Evolutionary conservation across 2,888 invertebrate genomes (phyloP).

Genomic region (Limnephilus marmoratus): DNA sequence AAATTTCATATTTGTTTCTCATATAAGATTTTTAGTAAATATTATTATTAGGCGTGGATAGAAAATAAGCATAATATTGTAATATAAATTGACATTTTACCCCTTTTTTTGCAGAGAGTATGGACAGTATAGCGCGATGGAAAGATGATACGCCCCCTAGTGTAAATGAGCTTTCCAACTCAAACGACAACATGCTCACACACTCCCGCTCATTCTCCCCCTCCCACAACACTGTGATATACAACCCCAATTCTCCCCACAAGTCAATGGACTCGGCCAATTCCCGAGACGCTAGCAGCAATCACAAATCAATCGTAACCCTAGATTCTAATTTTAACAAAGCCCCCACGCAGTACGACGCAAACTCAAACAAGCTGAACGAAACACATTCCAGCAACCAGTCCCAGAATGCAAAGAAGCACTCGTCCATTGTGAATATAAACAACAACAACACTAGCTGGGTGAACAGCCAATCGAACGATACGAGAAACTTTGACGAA

Average conservation of each 20-base stretch:
- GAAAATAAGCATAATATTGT: neutral
- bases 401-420: slow-evolving; percentile 70
- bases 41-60: neutral
- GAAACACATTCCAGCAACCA: slow-evolving; percentile 59
- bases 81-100: neutral
- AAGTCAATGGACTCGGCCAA: slow-evolving; percentile 71
- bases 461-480: slow-evolving; percentile 76
- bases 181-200: slow-evolving; percentile 71
- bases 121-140: slow-evolving; percentile 77
- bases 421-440: slow-evolving; percentile 75
- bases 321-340: slow-evolving; percentile 64
- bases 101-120: slow-evolving; percentile 72
- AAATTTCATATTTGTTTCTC: neutral
- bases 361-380: slow-evolving; percentile 63
- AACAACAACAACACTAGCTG: slow-evolving; percentile 75
- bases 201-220: slow-evolving; percentile 70
- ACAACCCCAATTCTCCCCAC: slow-evolving; percentile 72
- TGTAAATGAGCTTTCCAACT: slow-evolving; percentile 73
- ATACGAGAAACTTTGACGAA: slow-evolving; percentile 75
- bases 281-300: slow-evolving; percentile 68
- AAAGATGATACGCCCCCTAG: slow-evolving; percentile 77
- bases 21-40: neutral
- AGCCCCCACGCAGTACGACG: slow-evolving; percentile 58
- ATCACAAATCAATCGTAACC: slow-evolving; percentile 66
- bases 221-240: slow-evolving; percentile 74